Evolutionary conservation across 2,797 vertebrate species (phyloP), one percentile per base, ranked within the genome.

Genomic region (Rhynchonycteris naso): DNA sequence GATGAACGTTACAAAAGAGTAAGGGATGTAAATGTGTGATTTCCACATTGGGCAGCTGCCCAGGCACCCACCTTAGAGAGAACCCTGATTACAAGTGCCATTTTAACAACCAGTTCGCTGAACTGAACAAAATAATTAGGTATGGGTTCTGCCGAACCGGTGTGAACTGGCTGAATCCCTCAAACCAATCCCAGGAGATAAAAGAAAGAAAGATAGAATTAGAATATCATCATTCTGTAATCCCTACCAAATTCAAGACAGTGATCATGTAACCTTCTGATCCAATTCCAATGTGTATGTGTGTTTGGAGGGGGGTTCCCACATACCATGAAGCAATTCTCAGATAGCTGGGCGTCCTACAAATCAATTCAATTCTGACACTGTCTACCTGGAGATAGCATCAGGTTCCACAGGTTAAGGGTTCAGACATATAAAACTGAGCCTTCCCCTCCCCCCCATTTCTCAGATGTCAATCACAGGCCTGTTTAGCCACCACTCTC

Each of bases 201-300:
- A 87, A 71, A 35, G 22, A 82, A 90, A 9, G n/a, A 59, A 94
- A 30, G 47, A 28, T 16, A 83, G 61, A 87, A 79, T 82, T 93
- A 80, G 10, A 93, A 66, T 50, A 88, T 65, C 58, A 90, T 3
- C 68, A 72, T 72, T 93, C 30, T 74, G 15, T 65, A 88, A 81
- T 54, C 5, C 10, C 21, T 96, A 86, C n/a, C 75, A 91, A 82
- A 93, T 71, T 71, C 22, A 91, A 75, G 71, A 19, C 10, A 61
- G 22, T 43, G 38, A 43, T 59, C 5, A 81, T 81, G n/a, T 90
- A 63, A 72, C 18, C 72, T 81, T 52, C 43, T 82, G 78, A 90
- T 52, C 56, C 43, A 63, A 30, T 82, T 90, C 56, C 13, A 61
- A 12, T 33, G 5, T 52, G 11, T 18, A 38, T 18, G 5, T 52